Conservation (phyloP, 2,888 invertebrate species). For the Conops quadrifasciatus region DNA sequence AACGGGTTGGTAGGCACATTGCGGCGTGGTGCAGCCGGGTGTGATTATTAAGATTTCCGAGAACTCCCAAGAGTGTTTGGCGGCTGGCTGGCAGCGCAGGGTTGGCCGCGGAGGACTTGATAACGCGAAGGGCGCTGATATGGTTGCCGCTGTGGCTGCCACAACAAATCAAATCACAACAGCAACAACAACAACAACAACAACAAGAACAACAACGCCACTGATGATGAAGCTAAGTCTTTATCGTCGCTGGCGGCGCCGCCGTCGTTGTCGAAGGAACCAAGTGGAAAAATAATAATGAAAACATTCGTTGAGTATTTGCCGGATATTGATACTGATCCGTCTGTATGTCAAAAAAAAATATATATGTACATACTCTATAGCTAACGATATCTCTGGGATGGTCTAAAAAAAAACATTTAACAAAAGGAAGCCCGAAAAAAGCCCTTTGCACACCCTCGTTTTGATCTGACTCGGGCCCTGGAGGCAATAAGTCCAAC, state of each 20-base stretch:
- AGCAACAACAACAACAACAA: conserved; percentile 37
- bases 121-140: conserved; percentile 4
- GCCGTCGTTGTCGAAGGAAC: conserved; percentile 52
- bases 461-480: not conserved
- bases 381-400: not conserved
- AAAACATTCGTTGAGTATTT: conserved; percentile 55
- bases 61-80: conserved; percentile 42
- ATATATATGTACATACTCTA: conserved; percentile 7
- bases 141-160: conserved; percentile 34
- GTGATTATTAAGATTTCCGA: conserved; percentile 46
- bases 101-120: not conserved
- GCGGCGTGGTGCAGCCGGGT: conserved; percentile 35
- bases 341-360: conserved; percentile 40
- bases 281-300: conserved; percentile 64
- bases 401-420: conserved; percentile 4
- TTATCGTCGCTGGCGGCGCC: conserved; percentile 24
- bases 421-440: conserved; percentile 5
- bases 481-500: conserved; percentile 32
- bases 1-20: not conserved
- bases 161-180: conserved; percentile 38
- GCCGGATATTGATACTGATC: conserved; percentile 57
- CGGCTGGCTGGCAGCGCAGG: not conserved
- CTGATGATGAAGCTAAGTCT: conserved; percentile 27
- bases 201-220: conserved; percentile 34
- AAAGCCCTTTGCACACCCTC: not conserved